These are phyloP conservation scores for Caenorhabditis japonica DNA, from an alignment of 2,888 invertebrate genomes.

Conservation along the genomic window DNA sequence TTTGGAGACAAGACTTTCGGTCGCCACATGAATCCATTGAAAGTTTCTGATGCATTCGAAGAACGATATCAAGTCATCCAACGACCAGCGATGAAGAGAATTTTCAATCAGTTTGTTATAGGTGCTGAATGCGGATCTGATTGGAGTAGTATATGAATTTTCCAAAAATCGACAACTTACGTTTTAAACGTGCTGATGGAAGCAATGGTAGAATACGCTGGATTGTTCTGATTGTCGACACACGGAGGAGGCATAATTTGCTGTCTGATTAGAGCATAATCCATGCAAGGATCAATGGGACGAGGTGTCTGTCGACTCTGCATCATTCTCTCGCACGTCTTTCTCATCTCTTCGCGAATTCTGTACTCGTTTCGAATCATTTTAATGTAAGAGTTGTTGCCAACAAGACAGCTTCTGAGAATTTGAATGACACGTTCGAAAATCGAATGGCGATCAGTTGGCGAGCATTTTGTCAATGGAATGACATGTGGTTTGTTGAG, in stretches of 20 bases:
- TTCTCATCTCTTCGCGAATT: constrained; percentile 35
- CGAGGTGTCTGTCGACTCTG: constrained; percentile 31
- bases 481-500: constrained; percentile 28
- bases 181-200: neutral
- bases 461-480: constrained; percentile 28
- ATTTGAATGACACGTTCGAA: constrained; percentile 48
- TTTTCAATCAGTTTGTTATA: neutral
- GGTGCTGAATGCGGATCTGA: neutral
- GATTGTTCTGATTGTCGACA: constrained; percentile 12
- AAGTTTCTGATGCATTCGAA: constrained; percentile 33
- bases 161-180: constrained; percentile 16
- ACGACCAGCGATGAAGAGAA: constrained; percentile 8
- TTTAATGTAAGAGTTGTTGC: constrained; percentile 13
- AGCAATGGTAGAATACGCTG: neutral
- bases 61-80: constrained; percentile 9
- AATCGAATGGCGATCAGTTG: constrained; percentile 41
- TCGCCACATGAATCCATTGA: constrained; percentile 50
- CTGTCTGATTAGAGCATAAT: constrained; percentile 27
- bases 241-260: constrained; percentile 16
- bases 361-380: constrained; percentile 25
- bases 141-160: neutral
- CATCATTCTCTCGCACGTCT: constrained; percentile 23
- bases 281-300: constrained; percentile 16
- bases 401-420: constrained; percentile 22
- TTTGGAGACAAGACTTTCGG: constrained; percentile 20